Percentiles rank a stretch among this genome's conserved stretches.
Conservation (phyloP, 2,113 vertebrate species). For the Thamnaconus septentrionalis region DNA sequence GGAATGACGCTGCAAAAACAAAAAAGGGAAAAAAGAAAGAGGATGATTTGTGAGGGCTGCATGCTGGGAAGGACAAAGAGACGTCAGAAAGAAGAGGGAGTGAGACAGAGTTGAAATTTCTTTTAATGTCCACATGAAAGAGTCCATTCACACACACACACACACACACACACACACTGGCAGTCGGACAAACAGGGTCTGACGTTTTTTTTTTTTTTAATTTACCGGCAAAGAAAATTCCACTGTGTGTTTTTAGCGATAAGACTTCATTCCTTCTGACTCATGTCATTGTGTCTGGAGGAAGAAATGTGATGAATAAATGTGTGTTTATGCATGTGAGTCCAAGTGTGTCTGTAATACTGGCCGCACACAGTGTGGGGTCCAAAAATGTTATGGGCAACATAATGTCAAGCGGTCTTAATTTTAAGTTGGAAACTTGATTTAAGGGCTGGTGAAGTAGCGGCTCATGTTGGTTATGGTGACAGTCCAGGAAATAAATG, state of each 20-base stretch:
- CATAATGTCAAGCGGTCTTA: too few relatives aligned
- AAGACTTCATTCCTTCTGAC: constrained; percentile 72
- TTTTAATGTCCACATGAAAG: constrained; percentile 35
- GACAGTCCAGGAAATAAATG: too few relatives aligned
- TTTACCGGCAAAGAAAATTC: constrained; percentile 59
- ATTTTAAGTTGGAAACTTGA: too few relatives aligned
- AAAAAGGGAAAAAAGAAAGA: neutral
- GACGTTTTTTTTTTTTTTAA: constrained; percentile 60
- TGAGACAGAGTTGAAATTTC: constrained; percentile 26
- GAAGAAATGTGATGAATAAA: constrained; percentile 10
- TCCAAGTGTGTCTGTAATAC: constrained; percentile 7
- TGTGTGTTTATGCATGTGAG: constrained; percentile 6
- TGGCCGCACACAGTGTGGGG: too few relatives aligned
- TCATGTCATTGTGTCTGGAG: constrained; percentile 64
- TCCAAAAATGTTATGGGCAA: too few relatives aligned
- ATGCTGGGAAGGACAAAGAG: constrained; percentile 49
- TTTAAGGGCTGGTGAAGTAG: too few relatives aligned
- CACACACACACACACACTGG: constrained; percentile 25
- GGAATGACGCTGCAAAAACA: constrained; percentile 52
- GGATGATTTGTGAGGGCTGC: constrained; percentile 54
- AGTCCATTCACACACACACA: constrained; percentile 31
- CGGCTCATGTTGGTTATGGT: too few relatives aligned
- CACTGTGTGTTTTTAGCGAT: constrained; percentile 66
- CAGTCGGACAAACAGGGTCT: constrained; percentile 48
- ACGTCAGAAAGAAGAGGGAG: constrained; percentile 39